These are phyloP conservation scores for Pogonomyrmex barbatus DNA, from an alignment of 1,140 invertebrate genomes.

Conservation along the genomic window DNA sequence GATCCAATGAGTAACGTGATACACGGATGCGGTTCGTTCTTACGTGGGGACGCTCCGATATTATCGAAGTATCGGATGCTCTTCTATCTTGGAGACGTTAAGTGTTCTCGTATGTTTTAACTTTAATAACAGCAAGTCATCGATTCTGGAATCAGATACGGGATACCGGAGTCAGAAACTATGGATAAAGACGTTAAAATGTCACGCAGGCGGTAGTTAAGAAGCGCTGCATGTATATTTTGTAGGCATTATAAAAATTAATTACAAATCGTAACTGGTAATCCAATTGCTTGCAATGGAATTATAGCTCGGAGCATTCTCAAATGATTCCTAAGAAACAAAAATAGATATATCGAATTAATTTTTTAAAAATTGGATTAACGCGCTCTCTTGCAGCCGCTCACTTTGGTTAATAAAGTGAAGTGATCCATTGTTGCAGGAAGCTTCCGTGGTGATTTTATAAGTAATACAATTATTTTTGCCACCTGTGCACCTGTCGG, in stretches of 20 bases:
- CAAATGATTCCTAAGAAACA: background rate
- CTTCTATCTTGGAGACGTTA: background rate
- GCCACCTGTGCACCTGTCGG: constrained; percentile 2
- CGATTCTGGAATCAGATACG: constrained; percentile 33
- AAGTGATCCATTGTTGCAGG: background rate
- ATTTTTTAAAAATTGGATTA: background rate
- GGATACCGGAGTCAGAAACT: background rate
- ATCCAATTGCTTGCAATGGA: background rate
- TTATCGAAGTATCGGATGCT: constrained; percentile 9
- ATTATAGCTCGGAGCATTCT: background rate
- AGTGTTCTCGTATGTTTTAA: background rate
- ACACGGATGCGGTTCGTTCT: constrained; percentile 31
- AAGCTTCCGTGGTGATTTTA: background rate
- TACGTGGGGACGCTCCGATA: constrained; percentile 6
- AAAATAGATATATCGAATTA: constrained; percentile 1
- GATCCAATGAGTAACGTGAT: constrained; percentile 77
- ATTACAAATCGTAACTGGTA: background rate
- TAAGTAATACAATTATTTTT: background rate
- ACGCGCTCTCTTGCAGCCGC: background rate
- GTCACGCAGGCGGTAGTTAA: background rate
- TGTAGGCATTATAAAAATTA: background rate
- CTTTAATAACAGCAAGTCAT: background rate
- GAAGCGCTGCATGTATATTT: background rate
- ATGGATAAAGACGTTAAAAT: background rate
- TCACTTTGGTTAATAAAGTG: background rate